Evolutionary conservation across 2,888 invertebrate species (phyloP).

Genomic region (Apamea anceps): DNA sequence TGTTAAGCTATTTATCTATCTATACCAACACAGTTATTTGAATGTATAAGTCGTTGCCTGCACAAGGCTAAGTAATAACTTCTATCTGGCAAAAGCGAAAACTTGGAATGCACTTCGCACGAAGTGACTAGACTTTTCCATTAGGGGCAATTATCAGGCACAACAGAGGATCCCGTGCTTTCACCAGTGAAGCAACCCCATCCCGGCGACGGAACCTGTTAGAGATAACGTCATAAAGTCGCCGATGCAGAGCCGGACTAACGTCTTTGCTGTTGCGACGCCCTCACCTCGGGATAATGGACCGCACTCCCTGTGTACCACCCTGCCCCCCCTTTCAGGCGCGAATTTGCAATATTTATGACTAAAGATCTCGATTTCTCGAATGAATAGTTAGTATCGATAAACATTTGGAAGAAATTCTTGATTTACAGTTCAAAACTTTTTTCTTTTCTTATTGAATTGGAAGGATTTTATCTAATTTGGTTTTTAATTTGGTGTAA

Average conservation of each 20-base stretch:
- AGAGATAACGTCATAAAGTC: slow-evolving; percentile 90
- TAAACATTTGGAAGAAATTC: slow-evolving; percentile 32
- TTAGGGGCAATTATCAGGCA: slow-evolving; percentile 89
- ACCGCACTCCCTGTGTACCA: slow-evolving; percentile 74
- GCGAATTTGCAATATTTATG: slow-evolving; percentile 68
- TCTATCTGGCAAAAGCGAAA: slow-evolving; percentile 86
- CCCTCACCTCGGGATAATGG: slow-evolving; percentile 87
- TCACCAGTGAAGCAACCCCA: slow-evolving; percentile 78
- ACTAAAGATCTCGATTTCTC: slow-evolving; percentile 46
- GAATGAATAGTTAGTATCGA: slow-evolving; percentile 42
- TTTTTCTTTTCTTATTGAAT: slow-evolving; percentile 15
- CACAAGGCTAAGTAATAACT: slow-evolving; percentile 85
- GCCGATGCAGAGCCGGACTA: slow-evolving; percentile 88
- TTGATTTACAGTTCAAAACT: background rate
- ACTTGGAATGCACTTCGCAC: slow-evolving; percentile 89
- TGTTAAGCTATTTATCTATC: slow-evolving; percentile 62
- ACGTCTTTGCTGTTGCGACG: slow-evolving; percentile 87
- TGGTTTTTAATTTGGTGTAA: slow-evolving; percentile 18
- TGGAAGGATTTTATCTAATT: slow-evolving; percentile 2
- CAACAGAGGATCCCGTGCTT: slow-evolving; percentile 86
- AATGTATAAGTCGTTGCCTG: slow-evolving; percentile 79
- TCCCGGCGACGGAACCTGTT: slow-evolving; percentile 86
- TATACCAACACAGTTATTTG: slow-evolving; percentile 71
- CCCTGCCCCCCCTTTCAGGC: slow-evolving; percentile 50
- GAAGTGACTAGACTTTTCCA: slow-evolving; percentile 90